phyloP scores from a whole-genome alignment of 2,888 invertebrate species.

The Pyrgus malvae region DNA sequence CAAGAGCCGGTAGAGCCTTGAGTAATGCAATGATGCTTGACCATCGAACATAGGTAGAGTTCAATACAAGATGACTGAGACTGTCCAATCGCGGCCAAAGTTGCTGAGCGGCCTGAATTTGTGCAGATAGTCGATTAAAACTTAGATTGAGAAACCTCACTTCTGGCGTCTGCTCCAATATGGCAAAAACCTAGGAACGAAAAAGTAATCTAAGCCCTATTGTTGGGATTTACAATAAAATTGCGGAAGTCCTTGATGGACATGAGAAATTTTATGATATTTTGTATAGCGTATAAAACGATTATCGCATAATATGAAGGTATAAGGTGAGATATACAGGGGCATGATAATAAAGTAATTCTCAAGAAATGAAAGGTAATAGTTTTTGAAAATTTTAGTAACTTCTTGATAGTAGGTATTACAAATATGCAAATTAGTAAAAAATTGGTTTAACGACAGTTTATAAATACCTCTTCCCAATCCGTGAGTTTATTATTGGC shows the following conservation, averaged over 20 bases:
- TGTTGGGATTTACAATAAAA: conserved; percentile 6
- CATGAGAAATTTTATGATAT: neutral
- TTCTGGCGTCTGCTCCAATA: conserved; percentile 93
- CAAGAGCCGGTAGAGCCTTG: conserved; percentile 88
- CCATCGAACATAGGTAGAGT: conserved; percentile 94
- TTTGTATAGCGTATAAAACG: too few relatives aligned
- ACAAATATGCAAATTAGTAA: too few relatives aligned
- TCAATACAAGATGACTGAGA: conserved; percentile 90
- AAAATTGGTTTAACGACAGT: too few relatives aligned
- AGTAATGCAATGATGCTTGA: conserved; percentile 89
- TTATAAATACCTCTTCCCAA: conserved; percentile 90
- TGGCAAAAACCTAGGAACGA: conserved; percentile 86
- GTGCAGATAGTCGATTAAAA: conserved; percentile 91
- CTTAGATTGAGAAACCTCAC: conserved; percentile 96
- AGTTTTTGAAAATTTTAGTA: too few relatives aligned
- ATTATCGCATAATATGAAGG: too few relatives aligned
- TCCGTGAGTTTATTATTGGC: conserved; percentile 95
- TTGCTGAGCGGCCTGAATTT: conserved; percentile 82
- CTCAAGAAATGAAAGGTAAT: too few relatives aligned
- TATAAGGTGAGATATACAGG: too few relatives aligned
- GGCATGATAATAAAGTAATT: too few relatives aligned
- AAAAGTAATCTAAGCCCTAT: conserved; percentile 7
- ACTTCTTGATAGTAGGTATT: too few relatives aligned
- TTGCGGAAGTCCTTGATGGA: conserved; percentile 7
- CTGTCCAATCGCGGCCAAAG: conserved; percentile 79